These are phyloP conservation scores for Bos taurus DNA, from an alignment of 2,113 vertebrate genomes.

Conservation along the genomic window ARS-UCD2.0 NC_037357.1:36509501-36510000, in stretches of 20 bases:
- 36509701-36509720: not conserved
- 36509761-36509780: not conserved
- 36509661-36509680: not conserved
- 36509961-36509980: not conserved
- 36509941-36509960: not conserved
- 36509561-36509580: too few relatives aligned
- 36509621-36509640: too few relatives aligned
- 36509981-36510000: not conserved
- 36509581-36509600: too few relatives aligned
- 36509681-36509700: not conserved
- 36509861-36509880: not conserved
- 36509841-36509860: not conserved
- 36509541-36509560: too few relatives aligned
- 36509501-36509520: too few relatives aligned
- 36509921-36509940: not conserved
- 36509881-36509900: not conserved
- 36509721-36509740: not conserved
- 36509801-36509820: not conserved
- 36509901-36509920: not conserved
- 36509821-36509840: not conserved
- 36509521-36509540: too few relatives aligned
- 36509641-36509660: too few relatives aligned
- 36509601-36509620: too few relatives aligned
- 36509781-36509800: not conserved
- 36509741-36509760: not conserved